Evolutionary conservation across 2,797 vertebrate species (phyloP), one percentile per base, ranked within the genome.

Genomic region (Linurgus olivaceus): DNA sequence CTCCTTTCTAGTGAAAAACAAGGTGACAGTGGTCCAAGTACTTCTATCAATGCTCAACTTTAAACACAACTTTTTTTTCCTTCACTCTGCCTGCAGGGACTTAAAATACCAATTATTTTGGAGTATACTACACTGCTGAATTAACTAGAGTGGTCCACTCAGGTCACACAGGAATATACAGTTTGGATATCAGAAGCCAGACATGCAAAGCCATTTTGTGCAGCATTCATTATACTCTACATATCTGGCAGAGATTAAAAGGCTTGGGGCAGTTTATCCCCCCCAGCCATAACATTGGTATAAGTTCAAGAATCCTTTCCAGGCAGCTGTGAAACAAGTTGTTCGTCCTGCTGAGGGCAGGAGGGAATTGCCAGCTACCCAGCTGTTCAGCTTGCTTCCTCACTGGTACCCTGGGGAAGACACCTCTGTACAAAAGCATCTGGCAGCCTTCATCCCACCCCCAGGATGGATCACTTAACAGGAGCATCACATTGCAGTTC

Each of bases 141-240:
- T 51, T 51, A 70, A 52, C 29, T 58, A 45, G 33, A 57, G 7
- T 20, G 17, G 70, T 65, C 25, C 19, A 16, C 19, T 35, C 16
- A 28, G 35, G n/a, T 75, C 2, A 7, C 19, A 37, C 11, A 78
- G 20, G 20, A 90, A 77, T 37, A 24, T 9, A 1, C 7, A n/a
- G 11, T 24, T 89, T 47, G 65, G 38, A 31, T 20, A 48, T 4
- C 19, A 89, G 65, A 77, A 35, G 45, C 8, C 24, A 76, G 45
- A 51, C 82, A 31, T 10, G 35, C 51, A 67, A 82, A 91, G 13
- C 10, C 23, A 31, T 79, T 71, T 71, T 81, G 14, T 33, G 57
- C 8, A 47, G 10, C 0, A 0, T n/a, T 83, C 35, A 42, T 83
- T 68, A 13, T 3, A 24, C 24, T 52, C 55, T 18, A 45, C 45